Percentiles rank a stretch among this genome's conserved stretches.
Evolutionary conservation across 2,888 invertebrate species (phyloP).

Genomic region (Acronicta aceris): DNA sequence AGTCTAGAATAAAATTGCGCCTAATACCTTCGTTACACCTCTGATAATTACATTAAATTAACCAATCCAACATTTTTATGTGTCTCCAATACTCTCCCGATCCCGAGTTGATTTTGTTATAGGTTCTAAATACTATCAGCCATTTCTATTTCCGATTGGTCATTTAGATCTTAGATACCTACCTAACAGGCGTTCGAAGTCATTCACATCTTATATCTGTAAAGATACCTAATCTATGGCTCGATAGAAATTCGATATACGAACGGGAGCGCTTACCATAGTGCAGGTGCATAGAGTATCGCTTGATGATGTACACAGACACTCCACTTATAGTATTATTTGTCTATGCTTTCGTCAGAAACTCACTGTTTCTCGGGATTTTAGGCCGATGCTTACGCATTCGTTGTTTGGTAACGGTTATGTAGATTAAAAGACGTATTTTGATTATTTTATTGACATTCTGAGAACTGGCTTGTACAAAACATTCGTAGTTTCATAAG

Average conservation of each 20-base stretch:
- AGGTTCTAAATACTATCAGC: too few species aligned
- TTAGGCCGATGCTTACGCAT: conserved; percentile 22
- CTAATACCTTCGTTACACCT: too few species aligned
- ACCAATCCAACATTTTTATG: too few species aligned
- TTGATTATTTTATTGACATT: conserved; percentile 48
- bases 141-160: too few species aligned
- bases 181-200: neutral
- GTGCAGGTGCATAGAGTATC: conserved; percentile 58
- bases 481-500: neutral
- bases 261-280: conserved; percentile 53
- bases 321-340: conserved; percentile 27
- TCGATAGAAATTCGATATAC: conserved; percentile 50
- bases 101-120: too few species aligned
- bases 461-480: conserved; percentile 29
- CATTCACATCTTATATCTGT: conserved; percentile 15
- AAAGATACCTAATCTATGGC: conserved; percentile 42
- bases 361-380: conserved; percentile 45
- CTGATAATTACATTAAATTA: too few species aligned
- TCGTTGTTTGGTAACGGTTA: conserved; percentile 44
- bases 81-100: too few species aligned
- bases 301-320: conserved; percentile 41
- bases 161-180: too few species aligned
- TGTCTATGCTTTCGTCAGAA: conserved; percentile 38
- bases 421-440: conserved; percentile 47
- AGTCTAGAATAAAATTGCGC: too few species aligned